phyloP scores from a whole-genome alignment of 2,113 vertebrate genomes.

The Ceuthmochares aereus region DNA sequence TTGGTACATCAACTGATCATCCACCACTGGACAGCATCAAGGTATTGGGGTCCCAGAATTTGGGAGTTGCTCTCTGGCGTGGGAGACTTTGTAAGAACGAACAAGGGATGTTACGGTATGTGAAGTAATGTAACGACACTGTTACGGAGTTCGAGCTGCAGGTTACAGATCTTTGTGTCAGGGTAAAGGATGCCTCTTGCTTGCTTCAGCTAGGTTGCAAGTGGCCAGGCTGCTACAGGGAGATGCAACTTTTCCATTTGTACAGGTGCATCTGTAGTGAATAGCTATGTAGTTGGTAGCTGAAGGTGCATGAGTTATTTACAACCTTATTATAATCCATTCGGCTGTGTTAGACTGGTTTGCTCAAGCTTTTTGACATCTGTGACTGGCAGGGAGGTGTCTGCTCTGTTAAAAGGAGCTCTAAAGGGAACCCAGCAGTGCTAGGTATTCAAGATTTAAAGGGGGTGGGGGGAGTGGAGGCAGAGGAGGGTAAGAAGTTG shows the following conservation, averaged over 20 bases:
- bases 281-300: slow-evolving; percentile 5
- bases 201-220: not conserved
- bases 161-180: not conserved
- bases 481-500: not conserved
- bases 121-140: not conserved
- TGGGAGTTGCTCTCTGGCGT: not conserved
- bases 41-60: not conserved
- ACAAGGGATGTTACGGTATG: not conserved
- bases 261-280: slow-evolving; percentile 7
- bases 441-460: slow-evolving; percentile 13
- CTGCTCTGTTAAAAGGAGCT: not conserved
- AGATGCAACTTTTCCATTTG: not conserved
- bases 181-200: not conserved
- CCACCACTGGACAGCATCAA: rapidly evolving
- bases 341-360: not conserved
- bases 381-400: slow-evolving; percentile 9
- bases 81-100: not conserved
- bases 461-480: not conserved
- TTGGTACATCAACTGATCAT: not conserved
- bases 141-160: not conserved
- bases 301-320: not conserved
- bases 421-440: not conserved
- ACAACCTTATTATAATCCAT: not conserved
- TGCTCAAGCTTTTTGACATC: slow-evolving; percentile 25
- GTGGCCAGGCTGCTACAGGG: not conserved